These are phyloP conservation scores for Cairina moschata DNA, from an alignment of 2,113 vertebrate species.

Conservation along the genomic window DNA sequence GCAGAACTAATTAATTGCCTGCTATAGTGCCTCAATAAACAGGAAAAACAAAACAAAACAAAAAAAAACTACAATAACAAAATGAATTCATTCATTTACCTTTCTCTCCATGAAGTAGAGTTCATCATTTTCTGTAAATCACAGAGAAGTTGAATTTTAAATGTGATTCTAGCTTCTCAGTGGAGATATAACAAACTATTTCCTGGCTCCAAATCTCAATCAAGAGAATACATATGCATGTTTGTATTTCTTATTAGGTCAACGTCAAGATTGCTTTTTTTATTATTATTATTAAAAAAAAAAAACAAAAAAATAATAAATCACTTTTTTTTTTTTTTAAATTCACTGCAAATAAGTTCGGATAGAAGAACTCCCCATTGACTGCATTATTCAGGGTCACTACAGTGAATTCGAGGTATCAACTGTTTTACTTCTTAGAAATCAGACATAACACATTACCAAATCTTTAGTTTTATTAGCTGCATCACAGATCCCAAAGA, in stretches of 20 bases:
- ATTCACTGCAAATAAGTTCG: not conserved
- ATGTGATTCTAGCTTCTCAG: not conserved
- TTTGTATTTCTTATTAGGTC: constrained; percentile 10
- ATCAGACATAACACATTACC: not conserved
- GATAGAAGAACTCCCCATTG: not conserved
- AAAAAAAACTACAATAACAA: not conserved
- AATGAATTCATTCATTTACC: not conserved
- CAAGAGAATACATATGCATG: constrained; percentile 11
- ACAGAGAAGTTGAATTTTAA: not conserved
- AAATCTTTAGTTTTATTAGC: not conserved
- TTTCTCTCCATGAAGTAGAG: not conserved
- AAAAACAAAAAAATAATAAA: not conserved
- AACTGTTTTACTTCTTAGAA: not conserved
- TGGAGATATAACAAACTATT: not conserved
- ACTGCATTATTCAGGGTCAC: not conserved
- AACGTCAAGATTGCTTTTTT: not conserved
- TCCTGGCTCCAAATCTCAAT: not conserved
- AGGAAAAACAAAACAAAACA: not conserved
- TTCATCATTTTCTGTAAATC: not conserved
- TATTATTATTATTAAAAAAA: not conserved
- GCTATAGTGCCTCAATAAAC: not conserved
- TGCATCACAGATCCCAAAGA: not conserved
- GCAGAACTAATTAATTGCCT: not conserved
- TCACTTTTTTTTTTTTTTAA: not conserved
- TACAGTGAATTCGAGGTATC: not conserved